Conservation (phyloP, 2,888 invertebrate species). For the Phytoseiulus persimilis region DNA sequence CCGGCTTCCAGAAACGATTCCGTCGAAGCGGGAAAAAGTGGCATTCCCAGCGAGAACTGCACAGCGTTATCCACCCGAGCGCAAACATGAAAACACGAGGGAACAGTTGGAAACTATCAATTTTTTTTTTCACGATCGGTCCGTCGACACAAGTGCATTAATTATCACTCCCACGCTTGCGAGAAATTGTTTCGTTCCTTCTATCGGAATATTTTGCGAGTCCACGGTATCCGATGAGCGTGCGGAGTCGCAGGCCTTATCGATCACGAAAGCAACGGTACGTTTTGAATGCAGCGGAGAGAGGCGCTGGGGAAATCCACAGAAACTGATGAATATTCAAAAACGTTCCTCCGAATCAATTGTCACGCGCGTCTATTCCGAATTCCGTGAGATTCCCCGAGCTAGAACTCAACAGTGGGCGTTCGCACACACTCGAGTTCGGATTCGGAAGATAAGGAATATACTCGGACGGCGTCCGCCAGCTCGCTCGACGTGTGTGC, state of each 20-base stretch:
- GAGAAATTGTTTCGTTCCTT: background rate
- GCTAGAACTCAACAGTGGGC: background rate
- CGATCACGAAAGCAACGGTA: background rate
- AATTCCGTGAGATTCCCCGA: background rate
- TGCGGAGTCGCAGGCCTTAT: background rate
- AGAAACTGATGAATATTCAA: background rate
- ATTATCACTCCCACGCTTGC: background rate
- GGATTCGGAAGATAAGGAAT: background rate
- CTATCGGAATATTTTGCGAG: background rate
- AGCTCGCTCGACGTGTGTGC: no score
- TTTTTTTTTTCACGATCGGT: background rate
- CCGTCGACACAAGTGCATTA: background rate
- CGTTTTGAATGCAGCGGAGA: background rate
- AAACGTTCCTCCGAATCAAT: background rate
- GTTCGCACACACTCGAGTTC: background rate
- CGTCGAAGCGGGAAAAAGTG: background rate
- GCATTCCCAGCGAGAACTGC: background rate
- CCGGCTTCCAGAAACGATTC: background rate
- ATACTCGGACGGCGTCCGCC: background rate
- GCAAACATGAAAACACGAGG: no score
- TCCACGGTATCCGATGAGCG: background rate
- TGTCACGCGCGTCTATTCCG: background rate
- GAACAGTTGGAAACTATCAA: background rate
- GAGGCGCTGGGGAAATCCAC: background rate
- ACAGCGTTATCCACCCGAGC: background rate